These are phyloP conservation scores for Gasterosteus nipponicus DNA, from an alignment of 2,113 vertebrate genomes.

Conservation along the genomic window DNA sequence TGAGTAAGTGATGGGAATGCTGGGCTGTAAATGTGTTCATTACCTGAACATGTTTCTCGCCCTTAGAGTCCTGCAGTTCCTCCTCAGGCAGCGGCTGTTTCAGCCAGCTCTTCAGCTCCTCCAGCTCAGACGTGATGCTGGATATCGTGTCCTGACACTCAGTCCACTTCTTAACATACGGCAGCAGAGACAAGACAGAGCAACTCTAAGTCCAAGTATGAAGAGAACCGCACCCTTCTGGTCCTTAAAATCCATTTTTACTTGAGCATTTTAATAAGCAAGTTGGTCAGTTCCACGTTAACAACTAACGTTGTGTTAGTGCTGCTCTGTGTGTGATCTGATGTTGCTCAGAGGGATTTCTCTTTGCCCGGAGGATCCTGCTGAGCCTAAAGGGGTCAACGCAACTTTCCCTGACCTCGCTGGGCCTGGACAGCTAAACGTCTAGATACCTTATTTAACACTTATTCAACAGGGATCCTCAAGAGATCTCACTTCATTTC, in stretches of 20 bases:
- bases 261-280: not conserved
- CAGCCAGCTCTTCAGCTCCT: constrained; percentile 75
- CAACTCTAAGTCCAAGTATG: not conserved
- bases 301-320: too few species aligned
- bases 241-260: not conserved
- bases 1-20: not conserved
- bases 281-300: constrained; percentile 10
- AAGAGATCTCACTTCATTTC: not conserved
- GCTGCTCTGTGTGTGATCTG: constrained; percentile 35
- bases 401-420: constrained; percentile 50
- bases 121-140: constrained; percentile 75
- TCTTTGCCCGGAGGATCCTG: constrained; percentile 30
- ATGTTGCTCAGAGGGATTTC: constrained; percentile 54
- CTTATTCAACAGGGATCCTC: not conserved
- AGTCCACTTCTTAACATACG: constrained; percentile 56
- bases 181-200: not conserved
- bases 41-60: constrained; percentile 84
- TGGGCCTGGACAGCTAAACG: not conserved
- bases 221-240: not conserved
- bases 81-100: constrained; percentile 75
- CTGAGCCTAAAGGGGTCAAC: constrained; percentile 49
- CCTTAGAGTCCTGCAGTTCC: constrained; percentile 73
- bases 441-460: constrained; percentile 1
- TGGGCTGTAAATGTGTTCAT: not conserved
- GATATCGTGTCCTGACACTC: constrained; percentile 79